Conservation (phyloP, 2,888 invertebrate genomes). For the Eupithecia exiguata region DNA sequence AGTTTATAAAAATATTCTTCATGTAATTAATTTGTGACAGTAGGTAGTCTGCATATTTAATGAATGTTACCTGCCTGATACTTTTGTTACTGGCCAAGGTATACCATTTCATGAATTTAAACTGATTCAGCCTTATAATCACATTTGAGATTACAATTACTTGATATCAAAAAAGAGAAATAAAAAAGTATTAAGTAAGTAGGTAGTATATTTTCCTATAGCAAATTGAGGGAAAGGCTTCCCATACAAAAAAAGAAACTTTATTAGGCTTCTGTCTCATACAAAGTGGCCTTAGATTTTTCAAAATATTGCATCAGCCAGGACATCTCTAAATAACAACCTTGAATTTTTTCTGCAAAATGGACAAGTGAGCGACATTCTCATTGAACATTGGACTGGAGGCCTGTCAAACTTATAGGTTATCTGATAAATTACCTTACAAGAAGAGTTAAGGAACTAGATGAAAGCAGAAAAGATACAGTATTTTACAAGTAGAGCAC, state of each 20-base stretch:
- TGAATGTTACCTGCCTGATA: background rate
- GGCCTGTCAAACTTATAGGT: slow-evolving; percentile 79
- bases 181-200: too few relatives aligned
- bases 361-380: slow-evolving; percentile 67
- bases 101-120: background rate
- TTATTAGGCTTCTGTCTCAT: background rate
- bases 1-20: background rate
- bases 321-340: slow-evolving; percentile 54
- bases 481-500: slow-evolving; percentile 49
- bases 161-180: too few relatives aligned
- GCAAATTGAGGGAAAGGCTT: background rate
- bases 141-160: background rate
- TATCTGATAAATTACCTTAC: slow-evolving; percentile 58
- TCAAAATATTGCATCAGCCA: slow-evolving; percentile 45
- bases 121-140: background rate
- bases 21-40: background rate
- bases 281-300: slow-evolving; percentile 8
- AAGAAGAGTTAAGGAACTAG: slow-evolving; percentile 46
- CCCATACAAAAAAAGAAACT: background rate
- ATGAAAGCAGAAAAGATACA: slow-evolving; percentile 50
- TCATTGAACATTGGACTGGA: slow-evolving; percentile 76
- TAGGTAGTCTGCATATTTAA: background rate
- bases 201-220: too few relatives aligned
- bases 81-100: background rate
- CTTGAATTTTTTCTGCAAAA: slow-evolving; percentile 63